Conservation (phyloP, 2,113 vertebrate genomes). For the Lasiurus borealis region DNA sequence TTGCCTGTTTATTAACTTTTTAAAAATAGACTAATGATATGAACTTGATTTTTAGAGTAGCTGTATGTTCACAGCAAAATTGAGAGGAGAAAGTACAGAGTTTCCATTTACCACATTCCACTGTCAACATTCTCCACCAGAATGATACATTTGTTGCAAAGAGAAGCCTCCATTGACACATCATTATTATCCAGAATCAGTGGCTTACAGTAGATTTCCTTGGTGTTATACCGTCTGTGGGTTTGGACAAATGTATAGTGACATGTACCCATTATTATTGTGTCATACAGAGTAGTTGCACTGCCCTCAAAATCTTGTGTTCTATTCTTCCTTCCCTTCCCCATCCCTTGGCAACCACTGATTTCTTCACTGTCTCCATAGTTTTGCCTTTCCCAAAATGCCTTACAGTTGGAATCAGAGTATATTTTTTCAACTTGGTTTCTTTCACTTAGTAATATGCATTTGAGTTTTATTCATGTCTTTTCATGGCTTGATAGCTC, state of each 20-base stretch:
- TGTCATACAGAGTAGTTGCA: neutral
- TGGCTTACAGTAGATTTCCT: neutral
- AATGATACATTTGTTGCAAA: neutral
- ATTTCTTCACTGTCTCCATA: neutral
- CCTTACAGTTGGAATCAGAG: neutral
- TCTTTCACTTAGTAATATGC: constrained; percentile 5
- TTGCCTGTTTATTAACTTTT: neutral
- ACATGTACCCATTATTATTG: neutral
- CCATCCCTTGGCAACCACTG: neutral
- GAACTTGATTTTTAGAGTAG: neutral
- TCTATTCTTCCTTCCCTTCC: neutral
- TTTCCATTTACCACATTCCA: neutral
- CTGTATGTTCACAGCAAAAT: neutral
- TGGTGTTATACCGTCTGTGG: neutral
- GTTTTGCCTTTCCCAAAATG: constrained; percentile 20
- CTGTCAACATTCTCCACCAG: neutral
- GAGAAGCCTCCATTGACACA: neutral
- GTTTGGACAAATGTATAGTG: neutral
- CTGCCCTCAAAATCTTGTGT: neutral
- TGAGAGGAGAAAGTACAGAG: constrained; percentile 3
- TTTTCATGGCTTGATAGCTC: neutral
- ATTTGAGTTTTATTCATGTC: neutral
- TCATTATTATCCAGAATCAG: neutral
- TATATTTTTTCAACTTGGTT: neutral
- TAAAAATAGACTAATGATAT: neutral